Conservation (phyloP, 2,113 vertebrate genomes). For the Tricholaema leucomelas region DNA sequence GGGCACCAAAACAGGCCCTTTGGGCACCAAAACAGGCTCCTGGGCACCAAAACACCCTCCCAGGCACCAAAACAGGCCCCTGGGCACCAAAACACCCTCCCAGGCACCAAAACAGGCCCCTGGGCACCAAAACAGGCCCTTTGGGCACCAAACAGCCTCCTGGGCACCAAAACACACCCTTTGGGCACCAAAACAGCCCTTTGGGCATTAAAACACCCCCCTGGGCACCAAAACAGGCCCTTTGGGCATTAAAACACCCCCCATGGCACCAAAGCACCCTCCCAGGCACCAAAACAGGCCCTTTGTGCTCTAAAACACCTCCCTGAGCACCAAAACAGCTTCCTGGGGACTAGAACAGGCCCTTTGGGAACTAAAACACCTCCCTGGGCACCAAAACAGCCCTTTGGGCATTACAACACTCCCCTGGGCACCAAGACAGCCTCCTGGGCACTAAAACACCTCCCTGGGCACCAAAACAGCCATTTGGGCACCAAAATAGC, state of each 20-base stretch:
- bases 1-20: too few relatives aligned
- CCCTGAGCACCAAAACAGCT: rapidly evolving
- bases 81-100: rapidly evolving
- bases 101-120: rapidly evolving
- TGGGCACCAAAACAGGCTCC: too few relatives aligned
- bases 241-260: background rate
- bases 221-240: background rate
- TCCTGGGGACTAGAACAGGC: rapidly evolving
- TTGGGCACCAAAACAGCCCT: rapidly evolving
- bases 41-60: too few relatives aligned
- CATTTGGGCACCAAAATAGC: rapidly evolving
- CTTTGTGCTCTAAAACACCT: rapidly evolving
- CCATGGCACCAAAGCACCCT: rapidly evolving
- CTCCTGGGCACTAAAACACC: background rate
- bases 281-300: rapidly evolving
- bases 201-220: rapidly evolving
- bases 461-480: background rate
- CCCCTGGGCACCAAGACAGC: too few relatives aligned
- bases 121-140: background rate
- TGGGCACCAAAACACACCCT: rapidly evolving
- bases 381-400: background rate
- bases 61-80: too few relatives aligned
- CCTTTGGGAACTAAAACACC: background rate
- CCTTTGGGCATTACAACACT: rapidly evolving
- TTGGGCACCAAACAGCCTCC: background rate